These are phyloP conservation scores for Dipodomys merriami DNA, from an alignment of 2,113 vertebrate species.

Conservation along the genomic window DNA sequence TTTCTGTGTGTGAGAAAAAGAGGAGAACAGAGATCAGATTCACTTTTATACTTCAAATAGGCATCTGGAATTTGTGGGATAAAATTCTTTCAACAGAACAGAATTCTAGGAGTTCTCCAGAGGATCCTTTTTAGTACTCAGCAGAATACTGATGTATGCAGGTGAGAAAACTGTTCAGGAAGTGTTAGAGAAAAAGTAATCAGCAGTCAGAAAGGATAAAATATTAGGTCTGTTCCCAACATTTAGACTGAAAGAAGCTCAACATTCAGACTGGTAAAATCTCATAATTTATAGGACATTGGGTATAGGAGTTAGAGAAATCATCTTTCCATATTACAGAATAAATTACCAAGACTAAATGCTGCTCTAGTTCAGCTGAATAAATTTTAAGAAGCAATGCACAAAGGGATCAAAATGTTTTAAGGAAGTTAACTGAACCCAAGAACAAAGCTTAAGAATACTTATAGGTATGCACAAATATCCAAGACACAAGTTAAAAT, in stretches of 20 bases:
- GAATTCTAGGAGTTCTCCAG: not conserved
- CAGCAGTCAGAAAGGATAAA: not conserved
- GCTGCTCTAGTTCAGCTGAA: not conserved
- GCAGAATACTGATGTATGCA: not conserved
- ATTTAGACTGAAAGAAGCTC: not conserved
- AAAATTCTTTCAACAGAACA: not conserved
- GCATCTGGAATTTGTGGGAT: not conserved
- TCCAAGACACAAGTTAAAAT: slow-evolving; percentile 48
- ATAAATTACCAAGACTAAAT: slow-evolving; percentile 42
- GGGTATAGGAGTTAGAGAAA: slow-evolving; percentile 16
- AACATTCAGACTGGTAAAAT: not conserved
- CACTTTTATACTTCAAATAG: not conserved
- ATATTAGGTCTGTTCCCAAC: not conserved
- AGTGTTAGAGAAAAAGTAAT: not conserved
- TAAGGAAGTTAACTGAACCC: slow-evolving; percentile 41
- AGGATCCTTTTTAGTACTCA: not conserved
- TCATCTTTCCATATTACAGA: not conserved
- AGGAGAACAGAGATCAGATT: not conserved
- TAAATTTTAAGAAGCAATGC: slow-evolving; percentile 41
- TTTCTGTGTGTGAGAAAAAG: not conserved
- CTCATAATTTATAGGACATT: not conserved
- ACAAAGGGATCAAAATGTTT: slow-evolving; percentile 26
- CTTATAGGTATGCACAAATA: slow-evolving; percentile 57
- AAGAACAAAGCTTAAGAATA: slow-evolving; percentile 54
- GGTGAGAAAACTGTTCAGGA: not conserved